These are phyloP conservation scores for Merops nubicus DNA, from an alignment of 2,113 vertebrate genomes.

Conservation along the genomic window DNA sequence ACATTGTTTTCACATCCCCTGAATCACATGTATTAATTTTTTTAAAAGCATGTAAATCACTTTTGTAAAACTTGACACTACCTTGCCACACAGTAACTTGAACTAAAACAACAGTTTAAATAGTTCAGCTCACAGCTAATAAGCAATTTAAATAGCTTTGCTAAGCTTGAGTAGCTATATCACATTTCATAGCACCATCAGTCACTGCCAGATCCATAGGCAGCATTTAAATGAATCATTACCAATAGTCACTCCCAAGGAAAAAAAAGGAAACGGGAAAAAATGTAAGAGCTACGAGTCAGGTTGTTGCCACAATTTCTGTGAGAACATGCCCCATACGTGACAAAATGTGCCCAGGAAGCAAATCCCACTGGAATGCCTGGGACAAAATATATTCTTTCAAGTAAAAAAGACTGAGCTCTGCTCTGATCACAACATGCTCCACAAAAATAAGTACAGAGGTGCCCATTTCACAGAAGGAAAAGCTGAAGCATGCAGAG, in stretches of 20 bases:
- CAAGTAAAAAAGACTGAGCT: background rate
- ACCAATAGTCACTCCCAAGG: background rate
- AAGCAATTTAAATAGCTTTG: conserved; percentile 65
- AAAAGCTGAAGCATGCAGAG: background rate
- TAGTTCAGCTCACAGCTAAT: conserved; percentile 55
- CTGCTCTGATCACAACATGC: background rate
- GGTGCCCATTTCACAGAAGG: background rate
- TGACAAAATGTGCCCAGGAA: background rate
- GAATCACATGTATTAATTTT: background rate
- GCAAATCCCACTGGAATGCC: background rate
- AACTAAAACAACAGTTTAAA: conserved; percentile 58
- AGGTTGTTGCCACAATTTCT: background rate
- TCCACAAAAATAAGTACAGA: background rate
- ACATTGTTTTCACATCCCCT: background rate
- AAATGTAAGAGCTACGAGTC: background rate
- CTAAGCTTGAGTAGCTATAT: conserved; percentile 49
- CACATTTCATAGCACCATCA: conserved; percentile 55
- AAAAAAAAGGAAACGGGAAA: background rate
- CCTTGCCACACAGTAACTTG: background rate
- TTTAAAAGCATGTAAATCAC: background rate
- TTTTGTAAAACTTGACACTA: background rate
- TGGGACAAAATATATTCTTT: background rate
- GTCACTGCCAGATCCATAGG: conserved; percentile 57
- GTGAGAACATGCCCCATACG: background rate
- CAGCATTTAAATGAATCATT: conserved; percentile 47